Conservation (phyloP, 2,113 vertebrate genomes). For the Cynocephalus volans region DNA sequence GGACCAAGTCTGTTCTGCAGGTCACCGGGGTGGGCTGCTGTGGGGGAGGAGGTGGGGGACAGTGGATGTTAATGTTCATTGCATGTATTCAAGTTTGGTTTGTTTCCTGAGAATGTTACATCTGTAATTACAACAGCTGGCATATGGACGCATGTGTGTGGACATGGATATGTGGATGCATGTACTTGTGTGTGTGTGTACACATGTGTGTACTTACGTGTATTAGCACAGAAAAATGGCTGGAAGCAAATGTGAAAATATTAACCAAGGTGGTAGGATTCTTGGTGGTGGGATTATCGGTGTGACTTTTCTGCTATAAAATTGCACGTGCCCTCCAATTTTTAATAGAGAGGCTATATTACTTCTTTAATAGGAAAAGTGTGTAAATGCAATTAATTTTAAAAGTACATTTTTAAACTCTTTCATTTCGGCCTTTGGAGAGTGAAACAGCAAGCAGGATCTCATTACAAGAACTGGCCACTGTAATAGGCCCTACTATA, state of each 20-base stretch:
- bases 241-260: not conserved
- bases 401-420: rapidly evolving
- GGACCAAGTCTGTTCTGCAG: rapidly evolving
- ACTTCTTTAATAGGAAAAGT: not conserved
- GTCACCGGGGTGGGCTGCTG: rapidly evolving
- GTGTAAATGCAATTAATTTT: rapidly evolving
- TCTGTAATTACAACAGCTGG: rapidly evolving
- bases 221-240: not conserved
- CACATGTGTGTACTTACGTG: rapidly evolving
- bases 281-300: not conserved
- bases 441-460: rapidly evolving
- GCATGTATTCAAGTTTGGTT: not conserved
- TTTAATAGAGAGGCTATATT: not conserved
- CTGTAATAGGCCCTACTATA: rapidly evolving
- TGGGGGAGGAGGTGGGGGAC: not conserved
- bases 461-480: not conserved
- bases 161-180: rapidly evolving
- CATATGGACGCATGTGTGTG: not conserved
- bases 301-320: not conserved
- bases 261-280: no score
- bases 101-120: not conserved
- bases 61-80: no score
- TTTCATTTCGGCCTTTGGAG: not conserved
- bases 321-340: not conserved
- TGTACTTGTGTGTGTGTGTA: rapidly evolving